Conservation (phyloP, 1,140 invertebrate species). For the Drosophila cardini region DNA sequence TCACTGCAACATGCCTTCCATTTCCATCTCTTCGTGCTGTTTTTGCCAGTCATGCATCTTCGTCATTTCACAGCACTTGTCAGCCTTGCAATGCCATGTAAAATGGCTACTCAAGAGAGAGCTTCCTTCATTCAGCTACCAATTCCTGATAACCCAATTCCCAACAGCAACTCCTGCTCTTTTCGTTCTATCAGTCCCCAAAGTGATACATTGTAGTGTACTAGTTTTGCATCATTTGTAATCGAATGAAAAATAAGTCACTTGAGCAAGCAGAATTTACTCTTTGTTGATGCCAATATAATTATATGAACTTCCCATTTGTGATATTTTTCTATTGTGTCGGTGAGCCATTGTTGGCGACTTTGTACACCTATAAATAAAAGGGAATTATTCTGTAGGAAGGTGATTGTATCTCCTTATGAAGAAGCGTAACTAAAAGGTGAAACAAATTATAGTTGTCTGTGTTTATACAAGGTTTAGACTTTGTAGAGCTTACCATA, state of each 20-base stretch:
- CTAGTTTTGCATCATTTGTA: constrained; percentile 44
- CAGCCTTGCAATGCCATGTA: constrained; percentile 63
- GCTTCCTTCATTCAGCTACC: neutral
- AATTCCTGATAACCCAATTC: constrained; percentile 16
- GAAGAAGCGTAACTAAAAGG: too few species aligned
- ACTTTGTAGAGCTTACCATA: too few species aligned
- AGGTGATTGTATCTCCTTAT: too few species aligned
- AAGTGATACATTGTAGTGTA: constrained; percentile 57
- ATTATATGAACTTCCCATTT: constrained; percentile 19
- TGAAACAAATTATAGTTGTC: too few species aligned
- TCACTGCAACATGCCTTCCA: constrained; percentile 61
- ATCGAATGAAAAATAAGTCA: constrained; percentile 40
- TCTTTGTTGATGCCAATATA: constrained; percentile 18
- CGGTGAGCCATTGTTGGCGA: too few species aligned
- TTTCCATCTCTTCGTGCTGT: constrained; percentile 15
- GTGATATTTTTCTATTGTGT: too few species aligned
- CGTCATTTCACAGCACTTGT: constrained; percentile 77
- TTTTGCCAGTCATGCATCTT: constrained; percentile 61
- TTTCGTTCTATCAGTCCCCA: constrained; percentile 1
- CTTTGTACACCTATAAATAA: too few species aligned
- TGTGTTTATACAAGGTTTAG: too few species aligned
- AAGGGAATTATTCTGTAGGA: too few species aligned
- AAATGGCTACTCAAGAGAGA: constrained; percentile 48
- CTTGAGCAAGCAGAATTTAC: constrained; percentile 24
- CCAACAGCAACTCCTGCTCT: neutral